Evolutionary conservation across 2,888 invertebrate species (phyloP).

Genomic region (Ormyrus pomaceus): DNA sequence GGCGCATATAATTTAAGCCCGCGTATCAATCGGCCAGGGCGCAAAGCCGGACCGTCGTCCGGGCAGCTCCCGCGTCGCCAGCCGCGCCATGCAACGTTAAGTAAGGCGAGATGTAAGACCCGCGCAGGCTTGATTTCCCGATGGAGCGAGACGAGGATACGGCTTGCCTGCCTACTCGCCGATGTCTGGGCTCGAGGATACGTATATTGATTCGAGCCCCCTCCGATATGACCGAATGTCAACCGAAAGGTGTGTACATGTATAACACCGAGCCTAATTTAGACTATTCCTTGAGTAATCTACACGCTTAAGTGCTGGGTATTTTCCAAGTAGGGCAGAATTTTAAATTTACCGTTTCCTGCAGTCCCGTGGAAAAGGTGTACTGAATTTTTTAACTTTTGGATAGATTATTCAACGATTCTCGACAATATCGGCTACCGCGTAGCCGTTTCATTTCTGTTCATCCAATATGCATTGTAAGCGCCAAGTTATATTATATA

Average conservation of each 20-base stretch:
- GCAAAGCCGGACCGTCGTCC: not conserved
- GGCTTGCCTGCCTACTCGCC: not conserved
- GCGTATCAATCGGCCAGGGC: conserved; percentile 9
- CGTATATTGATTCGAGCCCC: conserved; percentile 9
- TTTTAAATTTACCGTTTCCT: not conserved
- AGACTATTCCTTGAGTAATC: not conserved
- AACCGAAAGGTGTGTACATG: too few species aligned
- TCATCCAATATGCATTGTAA: not conserved
- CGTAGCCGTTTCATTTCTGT: not conserved
- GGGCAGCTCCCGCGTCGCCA: not conserved
- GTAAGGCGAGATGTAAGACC: not conserved
- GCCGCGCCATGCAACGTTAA: not conserved
- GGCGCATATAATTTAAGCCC: conserved; percentile 17
- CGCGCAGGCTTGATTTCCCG: conserved; percentile 33
- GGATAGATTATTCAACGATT: too few species aligned
- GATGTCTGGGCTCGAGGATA: not conserved
- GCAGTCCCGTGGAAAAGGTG: not conserved
- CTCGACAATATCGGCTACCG: too few species aligned
- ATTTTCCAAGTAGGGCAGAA: not conserved
- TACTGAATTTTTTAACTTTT: not conserved
- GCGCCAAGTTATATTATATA: not conserved
- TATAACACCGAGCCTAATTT: not conserved
- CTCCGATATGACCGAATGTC: not conserved
- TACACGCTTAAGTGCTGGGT: not conserved
- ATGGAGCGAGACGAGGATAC: conserved; percentile 5